Percentiles rank a stretch among this genome's conserved stretches.
Conservation (phyloP, 2,113 vertebrate species). For the Australoheros scitulus region DNA sequence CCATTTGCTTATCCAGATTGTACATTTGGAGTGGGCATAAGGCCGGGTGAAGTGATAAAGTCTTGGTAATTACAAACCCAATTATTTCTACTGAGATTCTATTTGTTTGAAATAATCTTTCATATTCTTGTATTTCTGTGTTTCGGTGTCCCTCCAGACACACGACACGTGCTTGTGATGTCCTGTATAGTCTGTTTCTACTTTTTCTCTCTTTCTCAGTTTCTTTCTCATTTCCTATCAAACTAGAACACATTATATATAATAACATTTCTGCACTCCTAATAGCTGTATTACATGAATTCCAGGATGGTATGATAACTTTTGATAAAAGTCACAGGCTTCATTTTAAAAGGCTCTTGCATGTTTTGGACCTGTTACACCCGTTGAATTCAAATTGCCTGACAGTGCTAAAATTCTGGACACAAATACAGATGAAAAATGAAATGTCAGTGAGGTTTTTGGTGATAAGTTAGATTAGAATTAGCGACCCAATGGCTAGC, state of each 20-base stretch:
- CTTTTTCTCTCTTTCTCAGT: not conserved
- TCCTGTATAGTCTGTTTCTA: not conserved
- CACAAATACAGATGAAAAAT: not conserved
- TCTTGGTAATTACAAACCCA: slow-evolving; percentile 86
- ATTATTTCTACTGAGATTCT: slow-evolving; percentile 86
- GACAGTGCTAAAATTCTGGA: not conserved
- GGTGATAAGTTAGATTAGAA: not conserved
- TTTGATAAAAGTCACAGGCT: not conserved
- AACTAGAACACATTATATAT: slow-evolving; percentile 23
- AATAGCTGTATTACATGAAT: not conserved
- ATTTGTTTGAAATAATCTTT: slow-evolving; percentile 72
- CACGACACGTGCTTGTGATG: not conserved
- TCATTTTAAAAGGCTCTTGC: slow-evolving; percentile 12
- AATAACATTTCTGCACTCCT: slow-evolving; percentile 14
- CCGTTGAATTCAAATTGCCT: slow-evolving; percentile 40
- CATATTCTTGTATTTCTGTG: slow-evolving; percentile 37
- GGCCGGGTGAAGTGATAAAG: slow-evolving; percentile 79
- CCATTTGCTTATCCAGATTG: slow-evolving; percentile 81
- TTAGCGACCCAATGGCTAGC: not conserved
- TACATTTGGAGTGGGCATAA: slow-evolving; percentile 71
- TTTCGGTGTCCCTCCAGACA: slow-evolving; percentile 18
- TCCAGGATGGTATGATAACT: not conserved
- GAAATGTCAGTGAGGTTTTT: not conserved
- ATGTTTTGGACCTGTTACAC: slow-evolving; percentile 6
- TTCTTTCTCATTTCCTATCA: slow-evolving; percentile 20